Base-by-base conservation (phyloP, 2,797 vertebrate species). In the Dicrostonyx torquatus region DNA sequence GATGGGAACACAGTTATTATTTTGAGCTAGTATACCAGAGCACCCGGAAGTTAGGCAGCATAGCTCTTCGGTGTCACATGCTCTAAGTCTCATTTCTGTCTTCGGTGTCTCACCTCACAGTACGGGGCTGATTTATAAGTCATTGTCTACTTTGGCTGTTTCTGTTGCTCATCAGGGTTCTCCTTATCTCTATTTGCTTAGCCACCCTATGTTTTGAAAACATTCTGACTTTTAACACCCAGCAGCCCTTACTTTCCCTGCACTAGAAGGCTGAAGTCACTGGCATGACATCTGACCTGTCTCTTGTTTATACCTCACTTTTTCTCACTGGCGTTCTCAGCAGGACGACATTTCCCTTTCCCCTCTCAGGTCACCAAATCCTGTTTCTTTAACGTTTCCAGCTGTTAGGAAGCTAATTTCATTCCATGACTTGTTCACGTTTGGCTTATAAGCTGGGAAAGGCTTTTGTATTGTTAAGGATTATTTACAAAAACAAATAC, bases 401-500 rank as follows among this genome's bases (percentile, higher is more conserved):
- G 8, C 1, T 45, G 66, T 45, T 43, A 92, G 40, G 70, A 87
- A 89, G 58, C 48, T 55, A 89, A 10, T 2, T n/a, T 31, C 78
- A 79, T 64, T 48, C 17, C 7, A 40, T 5, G 48, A 31, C 68
- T 91, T 83, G 48, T 87, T 70, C 87, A 18, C 18, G 7, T 85
- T 3, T n/a, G 34, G 29, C 24, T 48, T 87, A 1, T 62, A 85
- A 88, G 48, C 62, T 86, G 90, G 70, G 53, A 85, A 45, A 24
- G 40, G 48, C 79, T 60, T 89, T 73, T 85, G 66, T 12, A 64
- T 77, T 95, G 92, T 91, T 94, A 60, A 89, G 26, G 87, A 87
- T 84, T 94, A 80, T 50, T 85, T 94, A 29, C 34, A 77, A 82
- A 93, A 90, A 68, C 29, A 64, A 83, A 89, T 40, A 76, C 48